phyloP scores from a whole-genome alignment of 1,140 invertebrate genomes.

The Drosophila ananassae region DNA sequence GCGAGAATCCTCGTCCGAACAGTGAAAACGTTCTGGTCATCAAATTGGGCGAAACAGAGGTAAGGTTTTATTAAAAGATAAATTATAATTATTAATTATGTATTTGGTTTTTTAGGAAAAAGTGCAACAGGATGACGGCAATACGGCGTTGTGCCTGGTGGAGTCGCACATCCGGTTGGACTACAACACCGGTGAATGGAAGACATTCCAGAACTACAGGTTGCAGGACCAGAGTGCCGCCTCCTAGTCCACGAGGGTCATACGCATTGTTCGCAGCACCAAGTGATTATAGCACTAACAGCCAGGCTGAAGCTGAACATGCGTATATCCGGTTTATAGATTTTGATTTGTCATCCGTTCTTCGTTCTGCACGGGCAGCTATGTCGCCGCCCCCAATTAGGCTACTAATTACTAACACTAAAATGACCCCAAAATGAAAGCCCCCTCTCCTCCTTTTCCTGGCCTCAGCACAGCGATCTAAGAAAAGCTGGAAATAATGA shows the following conservation, averaged over 20 bases:
- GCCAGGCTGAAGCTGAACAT: conserved; percentile 27
- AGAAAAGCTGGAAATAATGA: conserved; percentile 57
- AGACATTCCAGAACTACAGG: conserved; percentile 90
- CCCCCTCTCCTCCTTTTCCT: neutral
- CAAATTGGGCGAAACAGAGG: conserved; percentile 82
- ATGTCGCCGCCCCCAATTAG: conserved; percentile 52
- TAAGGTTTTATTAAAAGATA: conserved; percentile 25
- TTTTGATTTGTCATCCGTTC: conserved; percentile 57
- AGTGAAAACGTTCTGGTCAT: conserved; percentile 83
- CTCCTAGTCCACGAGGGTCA: conserved; percentile 76
- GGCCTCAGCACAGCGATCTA: conserved; percentile 22
- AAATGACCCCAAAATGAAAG: conserved; percentile 2
- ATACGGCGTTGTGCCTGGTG: conserved; percentile 87
- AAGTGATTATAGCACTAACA: conserved; percentile 31
- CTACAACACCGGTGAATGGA: conserved; percentile 94
- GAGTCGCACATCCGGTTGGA: conserved; percentile 96
- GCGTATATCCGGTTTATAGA: conserved; percentile 31
- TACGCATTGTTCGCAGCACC: conserved; percentile 72
- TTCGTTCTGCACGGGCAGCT: conserved; percentile 46
- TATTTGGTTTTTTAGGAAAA: conserved; percentile 85
- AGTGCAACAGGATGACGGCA: conserved; percentile 87
- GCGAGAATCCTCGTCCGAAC: conserved; percentile 83
- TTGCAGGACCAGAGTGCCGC: conserved; percentile 83
- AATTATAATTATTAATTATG: neutral
- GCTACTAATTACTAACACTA: conserved; percentile 31